phyloP scores from a whole-genome alignment of 2,797 vertebrate genomes.

The Sylvia borin region DNA sequence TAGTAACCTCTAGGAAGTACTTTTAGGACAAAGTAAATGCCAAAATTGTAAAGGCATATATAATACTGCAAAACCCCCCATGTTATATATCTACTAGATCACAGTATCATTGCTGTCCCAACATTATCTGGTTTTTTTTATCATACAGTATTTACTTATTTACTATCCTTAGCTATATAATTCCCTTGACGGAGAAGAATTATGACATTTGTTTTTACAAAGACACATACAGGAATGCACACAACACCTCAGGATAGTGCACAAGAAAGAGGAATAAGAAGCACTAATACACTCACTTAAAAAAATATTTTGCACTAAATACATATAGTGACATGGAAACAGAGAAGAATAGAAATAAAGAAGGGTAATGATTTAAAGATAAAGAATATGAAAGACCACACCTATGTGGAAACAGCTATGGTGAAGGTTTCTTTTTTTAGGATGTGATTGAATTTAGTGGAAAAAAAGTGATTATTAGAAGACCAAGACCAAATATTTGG shows the following conservation, averaged over 20 bases:
- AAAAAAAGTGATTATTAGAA: background rate
- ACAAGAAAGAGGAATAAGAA: background rate
- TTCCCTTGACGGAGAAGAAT: background rate
- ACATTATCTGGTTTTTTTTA: background rate
- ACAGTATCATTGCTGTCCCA: background rate
- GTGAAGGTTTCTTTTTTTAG: background rate
- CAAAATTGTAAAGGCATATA: background rate
- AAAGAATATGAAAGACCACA: background rate
- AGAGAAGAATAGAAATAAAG: background rate
- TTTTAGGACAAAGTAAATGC: background rate
- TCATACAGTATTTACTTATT: background rate
- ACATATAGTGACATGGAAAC: background rate
- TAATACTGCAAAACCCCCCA: background rate
- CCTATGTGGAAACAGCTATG: background rate
- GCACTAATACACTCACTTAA: background rate
- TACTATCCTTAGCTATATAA: background rate
- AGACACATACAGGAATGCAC: background rate
- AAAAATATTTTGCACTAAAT: background rate
- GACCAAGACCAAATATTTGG: background rate
- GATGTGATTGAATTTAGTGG: background rate
- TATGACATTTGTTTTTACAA: background rate
- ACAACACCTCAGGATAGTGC: background rate
- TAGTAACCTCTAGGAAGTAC: background rate
- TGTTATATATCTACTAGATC: background rate
- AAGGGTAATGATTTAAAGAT: background rate